Evolutionary conservation across 2,113 vertebrate species (phyloP).

Genomic region (Corythornis madagascariensis): DNA sequence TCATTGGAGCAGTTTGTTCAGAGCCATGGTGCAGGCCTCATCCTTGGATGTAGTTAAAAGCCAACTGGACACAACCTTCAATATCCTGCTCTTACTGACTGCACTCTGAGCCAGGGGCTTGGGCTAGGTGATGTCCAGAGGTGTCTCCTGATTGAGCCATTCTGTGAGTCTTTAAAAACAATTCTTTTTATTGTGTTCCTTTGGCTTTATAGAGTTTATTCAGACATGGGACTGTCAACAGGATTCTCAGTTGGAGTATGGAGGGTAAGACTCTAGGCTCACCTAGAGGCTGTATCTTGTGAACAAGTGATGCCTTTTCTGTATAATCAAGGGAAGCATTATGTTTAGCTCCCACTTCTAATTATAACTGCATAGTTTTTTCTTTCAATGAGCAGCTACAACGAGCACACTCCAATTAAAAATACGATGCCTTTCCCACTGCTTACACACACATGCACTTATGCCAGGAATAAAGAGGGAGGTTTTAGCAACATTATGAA

Average conservation of each 20-base stretch:
- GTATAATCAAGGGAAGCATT: not conserved
- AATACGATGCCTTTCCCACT: not conserved
- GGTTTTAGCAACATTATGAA: not conserved
- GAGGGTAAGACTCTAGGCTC: not conserved
- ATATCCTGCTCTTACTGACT: not conserved
- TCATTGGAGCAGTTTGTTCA: not conserved
- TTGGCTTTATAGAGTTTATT: not conserved
- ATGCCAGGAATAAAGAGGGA: not conserved
- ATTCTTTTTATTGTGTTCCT: not conserved
- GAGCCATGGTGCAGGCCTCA: not conserved
- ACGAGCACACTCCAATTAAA: not conserved
- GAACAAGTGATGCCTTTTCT: not conserved
- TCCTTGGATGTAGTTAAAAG: not conserved
- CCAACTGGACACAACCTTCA: not conserved
- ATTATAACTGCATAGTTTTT: not conserved
- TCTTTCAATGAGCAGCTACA: not conserved
- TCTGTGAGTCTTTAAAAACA: not conserved
- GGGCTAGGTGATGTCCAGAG: not conserved
- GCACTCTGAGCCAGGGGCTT: not conserved
- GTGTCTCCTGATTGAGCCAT: not conserved
- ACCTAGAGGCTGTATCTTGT: not conserved
- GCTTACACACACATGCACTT: not conserved
- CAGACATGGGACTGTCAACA: not conserved
- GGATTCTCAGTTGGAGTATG: not conserved
- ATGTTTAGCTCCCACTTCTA: slow-evolving; percentile 24